A percentile compares a stretch with the other conserved stretches of the same genome.
These are phyloP conservation scores for Pseudorasbora parva DNA, from an alignment of 2,113 vertebrate genomes.

Conservation along the genomic window DNA sequence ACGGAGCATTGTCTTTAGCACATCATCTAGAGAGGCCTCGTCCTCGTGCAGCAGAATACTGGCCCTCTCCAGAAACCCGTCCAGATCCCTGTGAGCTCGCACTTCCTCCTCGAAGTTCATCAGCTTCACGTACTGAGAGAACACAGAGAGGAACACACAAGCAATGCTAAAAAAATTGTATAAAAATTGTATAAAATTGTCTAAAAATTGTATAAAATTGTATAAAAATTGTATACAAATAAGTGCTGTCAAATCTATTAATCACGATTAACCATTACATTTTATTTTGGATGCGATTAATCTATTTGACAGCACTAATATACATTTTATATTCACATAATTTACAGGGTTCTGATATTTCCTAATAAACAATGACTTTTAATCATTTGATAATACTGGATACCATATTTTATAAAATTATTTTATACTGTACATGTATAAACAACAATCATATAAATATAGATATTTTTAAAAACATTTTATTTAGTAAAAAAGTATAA, in stretches of 20 bases:
- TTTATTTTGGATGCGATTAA: too few relatives aligned
- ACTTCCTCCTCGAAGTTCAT: constrained; percentile 98
- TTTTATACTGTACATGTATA: background rate
- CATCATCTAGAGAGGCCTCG: constrained; percentile 90
- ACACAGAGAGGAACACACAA: constrained; percentile 4
- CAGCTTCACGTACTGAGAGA: constrained; percentile 90
- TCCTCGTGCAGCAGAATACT: constrained; percentile 93
- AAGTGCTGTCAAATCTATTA: too few relatives aligned
- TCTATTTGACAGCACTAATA: too few relatives aligned
- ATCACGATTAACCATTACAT: too few relatives aligned
- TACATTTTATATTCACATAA: background rate
- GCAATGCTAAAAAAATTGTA: background rate
- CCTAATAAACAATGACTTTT: background rate
- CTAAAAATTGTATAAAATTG: too few relatives aligned
- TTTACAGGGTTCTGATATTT: background rate
- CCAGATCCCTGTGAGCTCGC: constrained; percentile 90
- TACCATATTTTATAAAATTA: background rate
- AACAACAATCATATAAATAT: too few relatives aligned
- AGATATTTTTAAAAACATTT: too few relatives aligned
- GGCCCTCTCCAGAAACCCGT: constrained; percentile 90
- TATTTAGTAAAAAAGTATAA: background rate
- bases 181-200: too few relatives aligned
- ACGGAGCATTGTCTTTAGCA: constrained; percentile 91
- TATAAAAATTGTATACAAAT: background rate
- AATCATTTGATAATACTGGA: background rate